Evolutionary conservation across 2,797 vertebrate species (phyloP), one percentile per base, ranked within the genome.

Genomic region (Serranus cabrilla): DNA sequence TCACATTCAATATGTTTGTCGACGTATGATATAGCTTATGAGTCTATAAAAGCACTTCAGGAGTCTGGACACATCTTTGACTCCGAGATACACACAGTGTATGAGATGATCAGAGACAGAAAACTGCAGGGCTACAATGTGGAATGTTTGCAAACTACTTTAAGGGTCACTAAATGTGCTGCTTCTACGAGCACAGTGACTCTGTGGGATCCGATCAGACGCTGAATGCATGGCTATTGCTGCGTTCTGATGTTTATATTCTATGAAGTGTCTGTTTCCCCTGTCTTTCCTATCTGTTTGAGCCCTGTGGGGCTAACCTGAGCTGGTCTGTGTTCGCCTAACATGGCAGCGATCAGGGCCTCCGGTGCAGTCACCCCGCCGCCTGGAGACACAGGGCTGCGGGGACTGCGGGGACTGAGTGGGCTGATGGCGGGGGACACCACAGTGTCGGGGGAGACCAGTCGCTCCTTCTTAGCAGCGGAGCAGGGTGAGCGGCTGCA

Each of bases 401-500:
- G 89, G 23, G 93, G 92, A 59, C 93, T 95, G 71, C 90, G 89
- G 23, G 93, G 92, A 59, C 92, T 94, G 73, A 91, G 89, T 0
- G 92, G 92, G 76, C 89, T 93, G 86, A 91, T 65, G 40, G 85
- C 54, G 13, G 95, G 88, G 0, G 93, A 93, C 6, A 76, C 71
- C 51, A 90, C 64, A 0, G 68, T 17, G 43, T 94, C 83, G 0
- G 94, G 89, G 47, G 94, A 95, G 39, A 96, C 86, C 78, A 97
- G 89, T 43, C 94, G 86, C 87, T 96, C 89, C 85, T 95, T 75
- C 90, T 91, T 91, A 66, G 90, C 71, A 9, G 81, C 76, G 61
- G 95, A 90, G 90, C 90, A 94, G 0, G 97, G 96, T 0, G 97
- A 97, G 42, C 94, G 96, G 85, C 95, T 97, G 20, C 89, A 93